A percentile compares a stretch with the other conserved stretches of the same genome.
Conservation (phyloP, 2,888 invertebrate genomes). For the Dolichomitus sp. region DNA sequence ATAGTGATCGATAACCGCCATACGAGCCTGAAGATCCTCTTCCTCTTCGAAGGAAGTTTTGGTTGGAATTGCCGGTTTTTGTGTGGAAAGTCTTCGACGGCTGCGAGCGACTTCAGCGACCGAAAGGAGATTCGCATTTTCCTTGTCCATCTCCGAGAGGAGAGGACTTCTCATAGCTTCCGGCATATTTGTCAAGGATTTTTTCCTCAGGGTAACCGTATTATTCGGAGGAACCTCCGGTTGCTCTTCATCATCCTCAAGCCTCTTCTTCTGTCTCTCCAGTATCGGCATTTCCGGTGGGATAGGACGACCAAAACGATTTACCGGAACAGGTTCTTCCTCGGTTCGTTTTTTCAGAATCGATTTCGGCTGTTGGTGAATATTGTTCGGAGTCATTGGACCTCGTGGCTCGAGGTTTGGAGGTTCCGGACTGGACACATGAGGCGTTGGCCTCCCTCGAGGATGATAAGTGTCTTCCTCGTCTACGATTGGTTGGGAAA, state of each 20-base stretch:
- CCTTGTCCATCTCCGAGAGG: conserved; percentile 81
- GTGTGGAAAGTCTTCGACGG: conserved; percentile 79
- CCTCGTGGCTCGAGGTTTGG: conserved; percentile 45
- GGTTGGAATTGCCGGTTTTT: conserved; percentile 72
- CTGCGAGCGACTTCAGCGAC: conserved; percentile 84
- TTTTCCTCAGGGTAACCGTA: conserved; percentile 80
- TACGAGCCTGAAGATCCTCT: conserved; percentile 79
- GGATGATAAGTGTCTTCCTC: conserved; percentile 84
- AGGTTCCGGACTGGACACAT: conserved; percentile 68
- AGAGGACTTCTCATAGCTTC: conserved; percentile 74
- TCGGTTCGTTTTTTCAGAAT: conserved; percentile 90
- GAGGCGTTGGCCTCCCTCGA: conserved; percentile 75
- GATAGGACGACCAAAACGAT: conserved; percentile 80
- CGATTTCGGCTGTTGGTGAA: conserved; percentile 89
- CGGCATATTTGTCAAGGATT: conserved; percentile 76
- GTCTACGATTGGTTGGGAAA: conserved; percentile 78
- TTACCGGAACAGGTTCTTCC: conserved; percentile 76
- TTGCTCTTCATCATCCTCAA: conserved; percentile 20
- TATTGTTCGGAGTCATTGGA: conserved; percentile 85
- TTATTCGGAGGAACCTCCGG: conserved; percentile 70
- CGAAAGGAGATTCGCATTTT: conserved; percentile 82
- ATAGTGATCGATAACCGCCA: conserved; percentile 91
- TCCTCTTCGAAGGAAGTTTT: conserved; percentile 77
- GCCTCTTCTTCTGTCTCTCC: conserved; percentile 57
- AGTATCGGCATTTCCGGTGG: conserved; percentile 82